These are phyloP conservation scores for Scomber scombrus DNA, from an alignment of 2,113 vertebrate species.

Conservation along the genomic window DNA sequence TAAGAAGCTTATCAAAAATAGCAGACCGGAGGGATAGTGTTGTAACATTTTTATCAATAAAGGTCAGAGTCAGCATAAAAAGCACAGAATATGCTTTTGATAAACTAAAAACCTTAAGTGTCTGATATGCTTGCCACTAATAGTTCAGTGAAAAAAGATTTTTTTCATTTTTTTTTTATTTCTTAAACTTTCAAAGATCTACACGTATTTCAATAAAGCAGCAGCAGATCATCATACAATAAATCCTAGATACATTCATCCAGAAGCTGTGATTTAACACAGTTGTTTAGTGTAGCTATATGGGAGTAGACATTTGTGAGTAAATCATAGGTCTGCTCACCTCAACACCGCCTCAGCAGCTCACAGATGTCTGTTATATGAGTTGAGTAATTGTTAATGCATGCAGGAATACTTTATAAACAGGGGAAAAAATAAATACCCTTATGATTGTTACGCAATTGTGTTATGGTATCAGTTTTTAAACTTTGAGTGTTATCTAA, in stretches of 20 bases:
- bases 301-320: constrained; percentile 18
- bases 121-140: no score
- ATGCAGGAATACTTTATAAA: not conserved
- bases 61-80: not conserved
- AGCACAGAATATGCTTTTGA: no score
- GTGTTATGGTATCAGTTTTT: no score
- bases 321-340: constrained; percentile 17
- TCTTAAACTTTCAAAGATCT: no score
- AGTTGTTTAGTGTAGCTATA: constrained; percentile 9
- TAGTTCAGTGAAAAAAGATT: no score
- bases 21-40: not conserved
- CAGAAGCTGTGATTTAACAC: not conserved
- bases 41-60: not conserved
- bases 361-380: constrained; percentile 25
- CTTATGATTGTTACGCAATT: not conserved
- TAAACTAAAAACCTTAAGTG: no score
- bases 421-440: not conserved
- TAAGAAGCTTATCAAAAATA: not conserved
- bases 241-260: not conserved
- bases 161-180: no score
- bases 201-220: not conserved
- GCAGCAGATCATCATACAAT: not conserved
- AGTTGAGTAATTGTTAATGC: not conserved
- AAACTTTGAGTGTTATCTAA: no score
- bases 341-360: constrained; percentile 16